These are phyloP conservation scores for Phoronis australis DNA, from an alignment of 2,888 invertebrate species.

Conservation along the genomic window DNA sequence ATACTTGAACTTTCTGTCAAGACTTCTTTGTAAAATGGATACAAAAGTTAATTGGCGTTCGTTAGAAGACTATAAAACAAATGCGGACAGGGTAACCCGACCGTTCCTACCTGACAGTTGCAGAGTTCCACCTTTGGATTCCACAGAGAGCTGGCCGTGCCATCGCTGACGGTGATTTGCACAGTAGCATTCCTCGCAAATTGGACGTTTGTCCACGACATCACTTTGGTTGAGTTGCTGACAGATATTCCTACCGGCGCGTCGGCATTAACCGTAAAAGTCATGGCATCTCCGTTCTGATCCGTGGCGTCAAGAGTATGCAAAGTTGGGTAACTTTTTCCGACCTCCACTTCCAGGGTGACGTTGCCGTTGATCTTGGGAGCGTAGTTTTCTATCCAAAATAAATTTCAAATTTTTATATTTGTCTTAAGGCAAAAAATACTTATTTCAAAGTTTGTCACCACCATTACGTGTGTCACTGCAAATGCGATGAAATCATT, in stretches of 20 bases:
- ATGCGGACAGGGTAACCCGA: no score
- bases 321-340: constrained; percentile 13
- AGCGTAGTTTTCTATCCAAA: constrained; percentile 19
- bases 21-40: no score
- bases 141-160: constrained; percentile 15
- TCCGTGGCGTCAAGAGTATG: constrained; percentile 17
- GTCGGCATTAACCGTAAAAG: constrained; percentile 11
- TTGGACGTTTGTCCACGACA: constrained; percentile 18
- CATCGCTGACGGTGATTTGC: constrained; percentile 20
- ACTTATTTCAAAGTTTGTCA: no score
- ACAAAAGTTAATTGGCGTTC: no score
- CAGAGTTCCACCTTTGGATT: constrained; percentile 22
- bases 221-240: constrained; percentile 8
- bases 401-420: no score
- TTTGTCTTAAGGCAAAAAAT: no score
- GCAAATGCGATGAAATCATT: no score
- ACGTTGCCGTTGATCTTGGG: constrained; percentile 17
- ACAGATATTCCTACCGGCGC: constrained; percentile 17
- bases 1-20: no score
- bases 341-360: constrained; percentile 15
- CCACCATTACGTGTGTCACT: no score
- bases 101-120: no score
- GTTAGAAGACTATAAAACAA: no score
- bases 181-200: constrained; percentile 10
- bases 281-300: constrained; percentile 19